Conservation (phyloP, 2,888 invertebrate species). For the Eulithis prunata region DNA sequence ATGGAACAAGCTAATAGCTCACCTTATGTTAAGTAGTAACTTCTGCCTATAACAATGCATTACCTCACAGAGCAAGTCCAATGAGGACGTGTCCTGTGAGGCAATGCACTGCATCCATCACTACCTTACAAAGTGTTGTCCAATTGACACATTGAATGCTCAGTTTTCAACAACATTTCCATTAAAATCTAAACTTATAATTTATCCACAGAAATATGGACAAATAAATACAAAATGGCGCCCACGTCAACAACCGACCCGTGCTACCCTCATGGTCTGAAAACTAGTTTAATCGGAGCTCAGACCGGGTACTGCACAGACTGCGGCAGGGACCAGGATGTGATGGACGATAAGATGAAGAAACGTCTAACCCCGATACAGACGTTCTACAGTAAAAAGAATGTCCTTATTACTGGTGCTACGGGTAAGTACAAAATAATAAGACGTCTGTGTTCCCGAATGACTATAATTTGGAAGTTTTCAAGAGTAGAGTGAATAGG, state of each 20-base stretch:
- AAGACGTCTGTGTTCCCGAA: too few species aligned
- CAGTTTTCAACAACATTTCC: too few species aligned
- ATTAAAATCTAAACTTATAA: constrained; percentile 7
- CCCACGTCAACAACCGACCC: constrained; percentile 31
- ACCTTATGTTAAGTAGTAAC: too few species aligned
- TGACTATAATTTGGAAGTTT: too few species aligned
- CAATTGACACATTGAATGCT: too few species aligned
- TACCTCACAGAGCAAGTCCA: too few species aligned
- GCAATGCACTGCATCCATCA: too few species aligned
- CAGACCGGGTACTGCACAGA: constrained; percentile 35
- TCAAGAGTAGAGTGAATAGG: too few species aligned
- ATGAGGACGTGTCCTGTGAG: too few species aligned
- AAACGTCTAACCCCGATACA: constrained; percentile 73
- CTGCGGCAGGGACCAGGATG: constrained; percentile 34
- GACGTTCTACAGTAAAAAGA: constrained; percentile 84
- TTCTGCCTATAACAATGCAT: too few species aligned
- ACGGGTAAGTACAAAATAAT: constrained; percentile 72
- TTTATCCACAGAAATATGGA: constrained; percentile 52
- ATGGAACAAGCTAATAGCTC: too few species aligned
- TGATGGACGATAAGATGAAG: constrained; percentile 53
- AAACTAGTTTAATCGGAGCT: constrained; percentile 22
- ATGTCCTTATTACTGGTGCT: constrained; percentile 85
- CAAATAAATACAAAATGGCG: constrained; percentile 47
- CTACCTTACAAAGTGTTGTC: too few species aligned
- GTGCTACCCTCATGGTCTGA: constrained; percentile 15